Evolutionary conservation across 92 coral and sea anemone genomes (phyloP), one percentile per base, ranked within the genome.

Genomic region (Hydrozoanthus gracilis): DNA sequence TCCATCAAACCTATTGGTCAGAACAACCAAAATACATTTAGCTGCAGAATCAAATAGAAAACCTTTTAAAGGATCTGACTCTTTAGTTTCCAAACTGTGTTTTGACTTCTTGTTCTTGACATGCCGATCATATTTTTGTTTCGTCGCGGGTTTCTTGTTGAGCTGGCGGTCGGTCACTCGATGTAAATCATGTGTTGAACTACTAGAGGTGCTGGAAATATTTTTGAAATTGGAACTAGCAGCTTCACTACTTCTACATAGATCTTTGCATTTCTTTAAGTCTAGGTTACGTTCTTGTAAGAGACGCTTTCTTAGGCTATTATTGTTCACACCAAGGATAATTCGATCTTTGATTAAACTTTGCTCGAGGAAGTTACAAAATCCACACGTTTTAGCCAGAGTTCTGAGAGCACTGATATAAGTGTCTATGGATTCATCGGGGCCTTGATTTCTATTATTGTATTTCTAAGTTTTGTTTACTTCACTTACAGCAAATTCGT

Each of bases 381-480:
- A 87, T 5, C 83, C 87, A 45, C 91, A 91, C 73, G 91, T 91
- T 27, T 82, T 82, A 64, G 88, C 89, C n/a, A 92, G 66, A 6
- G 87, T 71, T 46, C 92, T 82, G 16, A 88, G 82, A 3, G 75
- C 88, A 48, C 92, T 67, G 1, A 89, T 64, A 61, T 92, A 89
- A 5, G 92, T 82, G 11, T 88, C 90, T 6, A 77, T 91, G 4
- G 89, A 51, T 54, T 91, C 91, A 14, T 87, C 70, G 61, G 49
- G 58, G 16, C 16, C 89, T 52, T 88, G 91, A 65, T 79, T 88
- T 78, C 82, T 45, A 58, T 86, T 45, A 65, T 88, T 91, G 54
- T 87, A 91, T 71, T 91, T 87, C 12, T 88, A 91, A 4, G 91
- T 79, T 76, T 88, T 86, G 78, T 91, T 91, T 4, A 91, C 89